Conservation (phyloP, 1,140 invertebrate genomes). For the Phenacoccus solenopsis region DNA sequence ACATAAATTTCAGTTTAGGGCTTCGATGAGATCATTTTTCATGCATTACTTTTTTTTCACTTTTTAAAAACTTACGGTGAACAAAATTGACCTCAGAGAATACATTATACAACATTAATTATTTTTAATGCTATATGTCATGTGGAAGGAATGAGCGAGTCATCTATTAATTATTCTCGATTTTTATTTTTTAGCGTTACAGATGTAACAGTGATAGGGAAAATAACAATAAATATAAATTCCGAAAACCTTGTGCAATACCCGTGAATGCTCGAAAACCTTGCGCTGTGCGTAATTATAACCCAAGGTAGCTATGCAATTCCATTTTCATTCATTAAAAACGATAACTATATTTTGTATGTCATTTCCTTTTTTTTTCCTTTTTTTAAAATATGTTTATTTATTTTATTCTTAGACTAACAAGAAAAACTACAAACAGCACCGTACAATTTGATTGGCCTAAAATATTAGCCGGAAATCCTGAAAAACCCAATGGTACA, state of each 20-base stretch:
- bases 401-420: not conserved
- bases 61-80: no score
- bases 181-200: not conserved
- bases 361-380: no score
- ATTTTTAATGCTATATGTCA: no score
- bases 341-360: no score
- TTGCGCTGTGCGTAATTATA: not conserved
- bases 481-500: not conserved
- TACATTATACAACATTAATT: no score
- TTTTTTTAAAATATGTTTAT: not conserved
- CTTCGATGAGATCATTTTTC: no score
- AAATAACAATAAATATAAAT: slow-evolving; percentile 8
- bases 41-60: no score
- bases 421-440: not conserved
- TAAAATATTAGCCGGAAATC: slow-evolving; percentile 15
- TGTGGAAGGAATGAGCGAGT: no score
- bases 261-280: not conserved
- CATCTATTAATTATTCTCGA: no score
- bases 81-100: no score
- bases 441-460: slow-evolving; percentile 13
- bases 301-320: not conserved
- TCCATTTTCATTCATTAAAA: not conserved
- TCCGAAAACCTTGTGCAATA: not conserved
- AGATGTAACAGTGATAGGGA: slow-evolving; percentile 11
- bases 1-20: no score